Evolutionary conservation across 2,888 invertebrate species (phyloP).

Genomic region (Lithophane socia): DNA sequence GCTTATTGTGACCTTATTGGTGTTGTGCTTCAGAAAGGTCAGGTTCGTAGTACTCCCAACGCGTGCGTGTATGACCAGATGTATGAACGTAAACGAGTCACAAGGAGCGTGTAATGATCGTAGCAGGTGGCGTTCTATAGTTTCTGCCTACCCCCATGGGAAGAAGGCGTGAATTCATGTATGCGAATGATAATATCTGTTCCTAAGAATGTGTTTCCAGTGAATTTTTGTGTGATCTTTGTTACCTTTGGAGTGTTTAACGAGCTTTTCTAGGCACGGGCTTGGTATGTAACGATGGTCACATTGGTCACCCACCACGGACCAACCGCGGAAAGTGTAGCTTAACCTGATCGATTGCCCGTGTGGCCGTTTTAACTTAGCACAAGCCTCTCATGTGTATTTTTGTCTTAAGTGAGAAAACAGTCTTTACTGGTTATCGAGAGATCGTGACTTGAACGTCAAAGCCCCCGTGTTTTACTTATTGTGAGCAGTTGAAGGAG

Average conservation of each 20-base stretch:
- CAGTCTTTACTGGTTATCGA: background rate
- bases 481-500: conserved; percentile 28
- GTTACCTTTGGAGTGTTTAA: background rate
- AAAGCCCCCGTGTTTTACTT: background rate
- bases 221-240: background rate
- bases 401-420: background rate
- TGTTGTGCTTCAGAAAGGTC: too few relatives aligned
- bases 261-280: background rate
- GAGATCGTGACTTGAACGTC: background rate
- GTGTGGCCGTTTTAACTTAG: background rate
- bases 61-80: background rate
- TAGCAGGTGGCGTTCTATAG: too few relatives aligned
- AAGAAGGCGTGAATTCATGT: too few relatives aligned
- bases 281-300: background rate
- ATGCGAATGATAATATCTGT: conserved; percentile 4
- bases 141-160: too few relatives aligned
- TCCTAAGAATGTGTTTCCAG: background rate
- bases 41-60: too few relatives aligned
- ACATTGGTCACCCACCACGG: background rate
- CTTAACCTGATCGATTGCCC: too few relatives aligned
- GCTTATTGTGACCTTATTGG: too few relatives aligned
- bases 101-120: too few relatives aligned
- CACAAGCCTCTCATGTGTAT: background rate
- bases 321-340: background rate
- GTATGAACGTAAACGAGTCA: too few relatives aligned